These are phyloP conservation scores for Seira musarum DNA, from an alignment of 2,888 invertebrate species.

Conservation along the genomic window DNA sequence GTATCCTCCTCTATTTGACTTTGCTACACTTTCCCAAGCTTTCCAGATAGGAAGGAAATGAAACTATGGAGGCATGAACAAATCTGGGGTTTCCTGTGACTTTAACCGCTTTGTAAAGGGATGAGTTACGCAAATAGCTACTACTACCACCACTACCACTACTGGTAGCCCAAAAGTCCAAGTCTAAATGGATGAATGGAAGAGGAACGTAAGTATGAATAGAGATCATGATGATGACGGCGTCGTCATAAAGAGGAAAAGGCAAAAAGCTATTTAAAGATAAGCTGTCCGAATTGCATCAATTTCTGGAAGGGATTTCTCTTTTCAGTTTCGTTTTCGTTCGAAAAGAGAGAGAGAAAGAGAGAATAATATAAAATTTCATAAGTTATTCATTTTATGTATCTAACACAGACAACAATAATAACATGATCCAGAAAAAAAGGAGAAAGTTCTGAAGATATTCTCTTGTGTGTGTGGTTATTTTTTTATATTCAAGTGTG, in stretches of 20 bases:
- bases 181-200: slow-evolving; percentile 31
- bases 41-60: not conserved
- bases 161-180: slow-evolving; percentile 4
- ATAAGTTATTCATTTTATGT: slow-evolving; percentile 50
- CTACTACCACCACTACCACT: too few relatives aligned
- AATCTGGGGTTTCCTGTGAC: not conserved
- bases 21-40: not conserved
- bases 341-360: not conserved
- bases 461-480: not conserved
- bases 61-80: not conserved
- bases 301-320: not conserved
- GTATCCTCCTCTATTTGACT: not conserved
- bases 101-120: slow-evolving; percentile 7
- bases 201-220: slow-evolving; percentile 15
- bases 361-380: not conserved
- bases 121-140: slow-evolving; percentile 7
- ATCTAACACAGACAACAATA: slow-evolving; percentile 25
- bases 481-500: slow-evolving; percentile 10
- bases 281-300: slow-evolving; percentile 50
- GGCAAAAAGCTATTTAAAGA: slow-evolving; percentile 45
- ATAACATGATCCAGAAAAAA: not conserved
- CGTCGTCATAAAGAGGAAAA: slow-evolving; percentile 28
- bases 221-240: slow-evolving; percentile 13
- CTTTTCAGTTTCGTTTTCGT: not conserved
- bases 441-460: not conserved